phyloP scores from a whole-genome alignment of 2,888 invertebrate genomes.

The Netelia inedita region DNA sequence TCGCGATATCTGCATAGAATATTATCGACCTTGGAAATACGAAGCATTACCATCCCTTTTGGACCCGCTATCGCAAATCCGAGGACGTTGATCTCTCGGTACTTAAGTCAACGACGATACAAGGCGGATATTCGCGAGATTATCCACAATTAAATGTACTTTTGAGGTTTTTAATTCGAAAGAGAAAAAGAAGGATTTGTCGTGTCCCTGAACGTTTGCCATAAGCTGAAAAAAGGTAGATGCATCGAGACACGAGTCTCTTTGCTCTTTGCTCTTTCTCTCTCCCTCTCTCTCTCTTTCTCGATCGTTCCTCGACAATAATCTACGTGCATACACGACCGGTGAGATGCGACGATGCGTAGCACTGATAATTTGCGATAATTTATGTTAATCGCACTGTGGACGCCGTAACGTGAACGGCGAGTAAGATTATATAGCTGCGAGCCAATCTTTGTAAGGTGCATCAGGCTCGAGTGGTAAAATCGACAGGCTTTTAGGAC shows the following conservation, averaged over 20 bases:
- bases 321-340: slow-evolving; percentile 36
- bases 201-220: slow-evolving; percentile 41
- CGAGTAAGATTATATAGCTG: slow-evolving; percentile 39
- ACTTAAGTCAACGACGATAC: slow-evolving; percentile 15
- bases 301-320: slow-evolving; percentile 47
- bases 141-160: slow-evolving; percentile 55
- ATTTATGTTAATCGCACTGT: slow-evolving; percentile 64
- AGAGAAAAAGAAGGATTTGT: slow-evolving; percentile 32
- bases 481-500: slow-evolving; percentile 8
- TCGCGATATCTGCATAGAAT: slow-evolving; percentile 34
- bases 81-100: not conserved
- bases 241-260: not conserved
- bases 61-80: not conserved
- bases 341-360: slow-evolving; percentile 39
- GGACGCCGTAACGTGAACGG: slow-evolving; percentile 35
- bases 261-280: not conserved
- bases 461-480: slow-evolving; percentile 11
- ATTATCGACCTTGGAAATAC: slow-evolving; percentile 18
- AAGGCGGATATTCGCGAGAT: slow-evolving; percentile 47
- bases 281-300: slow-evolving; percentile 18
- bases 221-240: not conserved
- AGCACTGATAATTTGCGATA: slow-evolving; percentile 51
- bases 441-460: slow-evolving; percentile 29
- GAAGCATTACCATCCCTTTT: slow-evolving; percentile 18
- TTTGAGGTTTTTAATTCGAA: slow-evolving; percentile 15